Conservation (phyloP, 2,888 invertebrate species). For the Dicycla oo region DNA sequence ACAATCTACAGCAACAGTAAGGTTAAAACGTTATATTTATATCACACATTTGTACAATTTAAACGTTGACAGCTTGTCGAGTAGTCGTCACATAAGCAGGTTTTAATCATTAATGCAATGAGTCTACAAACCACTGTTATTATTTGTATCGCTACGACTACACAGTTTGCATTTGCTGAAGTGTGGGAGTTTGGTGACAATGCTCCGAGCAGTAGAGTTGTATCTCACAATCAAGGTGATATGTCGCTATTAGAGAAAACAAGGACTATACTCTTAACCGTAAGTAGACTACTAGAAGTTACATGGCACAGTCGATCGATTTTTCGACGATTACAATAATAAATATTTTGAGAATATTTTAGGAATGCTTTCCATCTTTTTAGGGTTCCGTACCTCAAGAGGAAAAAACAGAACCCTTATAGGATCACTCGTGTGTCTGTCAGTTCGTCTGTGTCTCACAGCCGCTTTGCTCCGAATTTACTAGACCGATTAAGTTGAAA, state of each 20-base stretch:
- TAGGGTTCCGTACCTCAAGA: no score
- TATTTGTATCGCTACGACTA: conserved; percentile 9
- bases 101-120: conserved; percentile 28
- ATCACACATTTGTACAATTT: background rate
- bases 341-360: background rate
- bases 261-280: conserved; percentile 31
- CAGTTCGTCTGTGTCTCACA: no score
- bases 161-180: conserved; percentile 15
- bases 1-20: background rate
- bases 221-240: conserved; percentile 33
- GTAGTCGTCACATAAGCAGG: background rate
- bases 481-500: no score
- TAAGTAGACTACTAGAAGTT: conserved; percentile 23
- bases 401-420: no score
- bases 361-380: background rate
- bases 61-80: background rate
- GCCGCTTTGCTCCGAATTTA: no score
- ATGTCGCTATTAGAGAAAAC: conserved; percentile 42
- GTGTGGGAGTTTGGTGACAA: conserved; percentile 52
- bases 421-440: no score
- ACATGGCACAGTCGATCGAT: background rate
- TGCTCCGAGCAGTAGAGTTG: conserved; percentile 5
- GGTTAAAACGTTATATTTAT: background rate
- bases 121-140: conserved; percentile 4
- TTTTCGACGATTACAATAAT: no score